phyloP scores from a whole-genome alignment of 23 tunicate species.

The Trididemnum clinides region DNA sequence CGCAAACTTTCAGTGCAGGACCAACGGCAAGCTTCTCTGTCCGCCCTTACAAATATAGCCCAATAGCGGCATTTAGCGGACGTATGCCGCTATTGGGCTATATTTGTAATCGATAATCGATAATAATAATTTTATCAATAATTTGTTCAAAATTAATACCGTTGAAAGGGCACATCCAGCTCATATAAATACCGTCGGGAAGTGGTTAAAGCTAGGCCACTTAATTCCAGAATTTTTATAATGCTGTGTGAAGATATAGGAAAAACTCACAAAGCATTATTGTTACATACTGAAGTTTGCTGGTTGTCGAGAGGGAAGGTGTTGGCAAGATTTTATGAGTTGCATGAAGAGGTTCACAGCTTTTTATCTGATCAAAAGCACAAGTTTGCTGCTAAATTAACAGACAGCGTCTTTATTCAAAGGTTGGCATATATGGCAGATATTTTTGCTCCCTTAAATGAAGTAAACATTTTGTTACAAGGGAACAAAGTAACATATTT shows the following conservation, averaged over 20 bases:
- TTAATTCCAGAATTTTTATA: constrained; percentile 25
- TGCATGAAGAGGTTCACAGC: constrained; percentile 31
- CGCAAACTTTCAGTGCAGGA: too few relatives aligned
- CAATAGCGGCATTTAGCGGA: too few relatives aligned
- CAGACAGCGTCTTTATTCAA: constrained; percentile 29
- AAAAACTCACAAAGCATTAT: constrained; percentile 33
- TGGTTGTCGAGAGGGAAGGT: constrained; percentile 36
- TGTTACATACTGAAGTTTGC: constrained; percentile 34
- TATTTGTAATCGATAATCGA: too few relatives aligned
- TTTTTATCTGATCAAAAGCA: constrained; percentile 32
- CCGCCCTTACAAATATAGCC: too few relatives aligned
- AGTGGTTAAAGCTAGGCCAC: constrained; percentile 32
- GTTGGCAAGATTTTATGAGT: constrained; percentile 29
- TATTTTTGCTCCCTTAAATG: constrained; percentile 9
- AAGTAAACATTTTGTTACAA: constrained; percentile 21
- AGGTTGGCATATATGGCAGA: constrained; percentile 31
- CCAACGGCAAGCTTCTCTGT: too few relatives aligned
- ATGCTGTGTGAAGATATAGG: constrained; percentile 26
- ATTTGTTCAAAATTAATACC: too few relatives aligned
- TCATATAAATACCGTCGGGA: too few relatives aligned
- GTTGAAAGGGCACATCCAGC: too few relatives aligned
- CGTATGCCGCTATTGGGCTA: too few relatives aligned
- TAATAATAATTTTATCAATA: too few relatives aligned
- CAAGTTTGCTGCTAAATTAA: constrained; percentile 31
- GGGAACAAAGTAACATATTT: constrained; percentile 31